Evolutionary conservation across 2,113 vertebrate genomes (phyloP), one percentile per base, ranked within the genome.

Genomic region (Spizaetus ornatus): DNA sequence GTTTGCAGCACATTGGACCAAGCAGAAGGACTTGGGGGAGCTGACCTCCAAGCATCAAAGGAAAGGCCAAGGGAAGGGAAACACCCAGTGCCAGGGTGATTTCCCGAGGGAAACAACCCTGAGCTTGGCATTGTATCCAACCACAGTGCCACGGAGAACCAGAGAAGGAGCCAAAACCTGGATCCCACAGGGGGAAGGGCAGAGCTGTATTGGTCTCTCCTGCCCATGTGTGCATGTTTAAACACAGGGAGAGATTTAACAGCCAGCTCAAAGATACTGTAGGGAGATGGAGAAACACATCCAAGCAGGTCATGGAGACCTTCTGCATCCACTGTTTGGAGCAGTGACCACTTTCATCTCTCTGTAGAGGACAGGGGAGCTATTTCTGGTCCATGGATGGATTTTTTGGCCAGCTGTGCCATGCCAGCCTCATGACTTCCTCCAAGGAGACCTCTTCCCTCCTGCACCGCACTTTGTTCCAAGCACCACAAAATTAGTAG

Each of bases 61-160:
- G 31, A 40, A 48, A 62, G 36, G 67, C 17, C 50, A 43, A 31
- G 47, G 36, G 31, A 42, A 79, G 55, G 50, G 36, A 40, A 85
- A 69, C 6, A 34, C 3, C 21, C 79, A 31, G 36, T 9, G 10
- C 55, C 55, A 38, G 29, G 13, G 17, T 42, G n/a, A 65, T 45
- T 50, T 73, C 40, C 55, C 32, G 8, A 14, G 34, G 62, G 23
- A 40, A 89, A 25, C 26, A 56, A 3, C 34, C 9, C 27, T 43
- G 14, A 59, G n/a, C 3, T 4, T 40, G 42, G 9, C 6, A 7
- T 25, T 77, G 36, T 42, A 48, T 12, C 65, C 77, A 72, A 15
- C 21, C 67, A 16, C 0, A 0, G 23, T 43, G 27, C 31, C 27
- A 18, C 0, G 0, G 78, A 84, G 36, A 61, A 20, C 17, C 15